phyloP scores from a whole-genome alignment of 2,113 vertebrate genomes.

The Syngnathus typhle region DNA sequence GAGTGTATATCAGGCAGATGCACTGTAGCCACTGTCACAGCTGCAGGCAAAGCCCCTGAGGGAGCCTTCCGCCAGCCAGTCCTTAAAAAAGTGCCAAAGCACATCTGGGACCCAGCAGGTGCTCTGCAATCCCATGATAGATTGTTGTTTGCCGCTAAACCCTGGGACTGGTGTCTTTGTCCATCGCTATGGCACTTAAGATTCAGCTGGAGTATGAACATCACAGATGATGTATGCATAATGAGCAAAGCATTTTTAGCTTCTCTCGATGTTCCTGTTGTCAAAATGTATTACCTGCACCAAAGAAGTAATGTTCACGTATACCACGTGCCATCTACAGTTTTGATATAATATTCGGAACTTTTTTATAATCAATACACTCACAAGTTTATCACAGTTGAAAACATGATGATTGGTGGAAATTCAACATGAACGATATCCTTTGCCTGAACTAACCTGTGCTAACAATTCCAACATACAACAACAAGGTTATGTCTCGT shows the following conservation, averaged over 20 bases:
- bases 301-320: not conserved
- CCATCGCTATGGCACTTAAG: conserved; percentile 25
- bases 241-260: not conserved
- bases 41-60: conserved; percentile 58
- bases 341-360: not conserved
- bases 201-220: conserved; percentile 16
- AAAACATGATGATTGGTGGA: not conserved
- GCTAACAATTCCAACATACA: not conserved
- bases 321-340: not conserved
- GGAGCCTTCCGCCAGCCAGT: conserved; percentile 60
- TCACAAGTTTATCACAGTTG: not conserved
- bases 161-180: conserved; percentile 55
- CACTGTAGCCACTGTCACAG: conserved; percentile 54
- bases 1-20: conserved; percentile 45
- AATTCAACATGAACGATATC: not conserved
- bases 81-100: conserved; percentile 63
- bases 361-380: not conserved
- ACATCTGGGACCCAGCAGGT: conserved; percentile 75
- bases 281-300: not conserved
- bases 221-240: not conserved
- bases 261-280: not conserved
- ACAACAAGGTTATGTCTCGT: not conserved
- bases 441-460: not conserved
- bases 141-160: conserved; percentile 63
- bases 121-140: conserved; percentile 63